phyloP scores from a whole-genome alignment of 2,113 vertebrate species.

The Nannospalax galili region DNA sequence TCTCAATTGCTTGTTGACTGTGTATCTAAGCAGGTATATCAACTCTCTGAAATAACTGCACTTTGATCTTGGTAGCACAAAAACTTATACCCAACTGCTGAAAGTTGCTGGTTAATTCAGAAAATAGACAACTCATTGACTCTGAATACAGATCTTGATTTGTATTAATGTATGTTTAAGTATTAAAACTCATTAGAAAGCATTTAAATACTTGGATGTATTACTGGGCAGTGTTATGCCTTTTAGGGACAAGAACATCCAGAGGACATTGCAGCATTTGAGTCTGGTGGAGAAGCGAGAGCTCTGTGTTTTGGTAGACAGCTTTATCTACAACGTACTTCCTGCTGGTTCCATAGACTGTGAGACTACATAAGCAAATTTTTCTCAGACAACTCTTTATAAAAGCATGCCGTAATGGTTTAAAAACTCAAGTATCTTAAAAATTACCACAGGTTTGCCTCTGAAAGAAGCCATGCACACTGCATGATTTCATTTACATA shows the following conservation, averaged over 20 bases:
- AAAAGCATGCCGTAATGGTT: slow-evolving; percentile 41
- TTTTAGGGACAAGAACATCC: slow-evolving; percentile 68
- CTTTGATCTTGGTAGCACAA: slow-evolving; percentile 38
- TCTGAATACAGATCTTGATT: slow-evolving; percentile 36
- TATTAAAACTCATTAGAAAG: slow-evolving; percentile 59
- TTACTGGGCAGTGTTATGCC: slow-evolving; percentile 14
- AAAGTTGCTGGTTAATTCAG: slow-evolving; percentile 46
- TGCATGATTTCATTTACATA: background rate
- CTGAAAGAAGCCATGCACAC: slow-evolving; percentile 17
- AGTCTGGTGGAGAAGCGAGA: slow-evolving; percentile 51
- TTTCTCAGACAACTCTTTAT: slow-evolving; percentile 55
- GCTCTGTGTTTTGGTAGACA: slow-evolving; percentile 64
- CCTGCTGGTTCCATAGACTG: slow-evolving; percentile 58
- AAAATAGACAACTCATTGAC: slow-evolving; percentile 16
- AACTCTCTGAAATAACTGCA: slow-evolving; percentile 50
- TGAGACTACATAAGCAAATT: slow-evolving; percentile 72
- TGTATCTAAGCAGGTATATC: slow-evolving; percentile 21
- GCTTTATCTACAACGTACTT: slow-evolving; percentile 69
- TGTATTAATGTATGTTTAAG: slow-evolving; percentile 41
- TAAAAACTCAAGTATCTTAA: slow-evolving; percentile 64
- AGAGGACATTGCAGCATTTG: slow-evolving; percentile 55
- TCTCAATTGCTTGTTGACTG: background rate
- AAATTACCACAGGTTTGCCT: slow-evolving; percentile 34
- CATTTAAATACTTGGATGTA: slow-evolving; percentile 34
- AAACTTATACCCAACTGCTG: slow-evolving; percentile 21